Percentiles rank a stretch among this genome's conserved stretches.
Evolutionary conservation across 2,888 invertebrate species (phyloP).

Genomic region (Melipona beecheii): DNA sequence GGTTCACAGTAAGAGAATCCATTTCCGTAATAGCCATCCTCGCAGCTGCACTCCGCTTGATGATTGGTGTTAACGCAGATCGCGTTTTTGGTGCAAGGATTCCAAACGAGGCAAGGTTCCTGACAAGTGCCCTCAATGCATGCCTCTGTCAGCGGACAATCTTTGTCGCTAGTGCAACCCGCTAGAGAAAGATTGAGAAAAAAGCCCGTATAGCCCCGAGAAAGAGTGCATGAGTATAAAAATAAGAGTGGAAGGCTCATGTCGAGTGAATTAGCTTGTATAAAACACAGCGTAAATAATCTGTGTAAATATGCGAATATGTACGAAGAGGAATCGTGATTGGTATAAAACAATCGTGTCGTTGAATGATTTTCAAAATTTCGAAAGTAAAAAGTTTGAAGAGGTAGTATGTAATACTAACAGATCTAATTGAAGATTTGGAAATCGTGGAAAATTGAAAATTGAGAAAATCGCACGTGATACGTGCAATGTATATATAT

Average conservation of each 20-base stretch:
- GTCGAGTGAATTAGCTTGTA: constrained; percentile 41
- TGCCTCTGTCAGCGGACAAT: constrained; percentile 93
- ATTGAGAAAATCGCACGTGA: constrained; percentile 32
- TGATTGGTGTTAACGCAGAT: constrained; percentile 95
- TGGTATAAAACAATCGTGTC: neutral
- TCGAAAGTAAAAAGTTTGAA: neutral
- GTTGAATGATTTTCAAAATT: neutral
- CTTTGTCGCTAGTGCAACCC: constrained; percentile 94
- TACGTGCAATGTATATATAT: constrained; percentile 61
- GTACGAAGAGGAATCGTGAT: neutral
- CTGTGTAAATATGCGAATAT: constrained; percentile 2
- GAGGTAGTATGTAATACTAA: neutral
- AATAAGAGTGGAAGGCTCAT: constrained; percentile 30
- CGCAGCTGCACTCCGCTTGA: constrained; percentile 93
- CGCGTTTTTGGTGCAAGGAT: constrained; percentile 93
- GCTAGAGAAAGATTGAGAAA: constrained; percentile 85
- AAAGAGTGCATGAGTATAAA: constrained; percentile 68
- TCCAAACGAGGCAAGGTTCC: constrained; percentile 93
- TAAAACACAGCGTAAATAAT: constrained; percentile 4
- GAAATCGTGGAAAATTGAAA: constrained; percentile 11
- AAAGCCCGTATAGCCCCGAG: constrained; percentile 81
- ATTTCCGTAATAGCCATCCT: constrained; percentile 94
- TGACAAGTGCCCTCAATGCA: constrained; percentile 94
- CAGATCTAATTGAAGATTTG: neutral
- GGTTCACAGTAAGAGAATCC: constrained; percentile 92